A percentile compares a stretch with the other conserved stretches of the same genome.
Conservation (phyloP, 2,888 invertebrate species). For the Ophion ellenae region DNA sequence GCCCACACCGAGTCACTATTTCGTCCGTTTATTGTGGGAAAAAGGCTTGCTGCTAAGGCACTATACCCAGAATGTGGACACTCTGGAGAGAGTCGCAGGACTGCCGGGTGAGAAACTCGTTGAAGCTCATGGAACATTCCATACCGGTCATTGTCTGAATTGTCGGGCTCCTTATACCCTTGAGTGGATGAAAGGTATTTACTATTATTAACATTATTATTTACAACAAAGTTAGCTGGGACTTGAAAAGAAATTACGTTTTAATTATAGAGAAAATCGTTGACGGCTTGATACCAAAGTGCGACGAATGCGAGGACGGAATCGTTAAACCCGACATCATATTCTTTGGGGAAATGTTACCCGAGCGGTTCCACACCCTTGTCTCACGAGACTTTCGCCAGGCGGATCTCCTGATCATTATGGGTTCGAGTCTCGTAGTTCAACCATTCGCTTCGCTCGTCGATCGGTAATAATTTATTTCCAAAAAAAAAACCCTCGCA, state of each 20-base stretch:
- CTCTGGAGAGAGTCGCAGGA: constrained; percentile 94
- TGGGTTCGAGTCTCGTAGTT: constrained; percentile 97
- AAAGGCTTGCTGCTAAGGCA: constrained; percentile 91
- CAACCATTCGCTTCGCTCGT: constrained; percentile 97
- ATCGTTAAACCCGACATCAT: constrained; percentile 98
- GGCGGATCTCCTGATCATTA: constrained; percentile 96
- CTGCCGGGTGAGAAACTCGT: constrained; percentile 93
- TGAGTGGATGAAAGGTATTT: constrained; percentile 93
- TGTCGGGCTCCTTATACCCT: constrained; percentile 90
- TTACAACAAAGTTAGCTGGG: neutral
- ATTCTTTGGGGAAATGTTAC: constrained; percentile 97
- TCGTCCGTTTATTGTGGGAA: constrained; percentile 92
- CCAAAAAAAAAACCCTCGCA: constrained; percentile 9
- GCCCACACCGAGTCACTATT: constrained; percentile 96
- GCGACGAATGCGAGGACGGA: constrained; percentile 89
- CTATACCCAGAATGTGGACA: constrained; percentile 97
- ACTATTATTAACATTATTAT: constrained; percentile 16
- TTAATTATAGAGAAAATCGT: constrained; percentile 88
- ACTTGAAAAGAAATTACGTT: neutral
- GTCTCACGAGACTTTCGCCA: constrained; percentile 90
- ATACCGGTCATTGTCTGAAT: constrained; percentile 92
- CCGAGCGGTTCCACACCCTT: constrained; percentile 89
- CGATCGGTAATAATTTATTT: constrained; percentile 86
- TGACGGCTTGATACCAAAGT: constrained; percentile 90
- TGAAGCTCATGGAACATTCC: constrained; percentile 97